Base-by-base conservation (phyloP, 2,113 vertebrate species). In the Phocoena sinus region DNA sequence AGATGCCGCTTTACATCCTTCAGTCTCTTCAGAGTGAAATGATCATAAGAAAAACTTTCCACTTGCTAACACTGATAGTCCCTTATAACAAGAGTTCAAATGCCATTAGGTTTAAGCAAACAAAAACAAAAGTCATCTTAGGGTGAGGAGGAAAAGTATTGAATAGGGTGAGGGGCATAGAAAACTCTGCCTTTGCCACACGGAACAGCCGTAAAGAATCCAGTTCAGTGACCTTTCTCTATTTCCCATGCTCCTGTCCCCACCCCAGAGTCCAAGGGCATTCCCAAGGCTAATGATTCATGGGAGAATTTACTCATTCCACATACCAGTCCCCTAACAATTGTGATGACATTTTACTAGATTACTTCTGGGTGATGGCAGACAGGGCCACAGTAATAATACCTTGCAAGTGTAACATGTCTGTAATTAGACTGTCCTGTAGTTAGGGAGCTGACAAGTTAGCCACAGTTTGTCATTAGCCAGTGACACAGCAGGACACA, bases 381-480 rank as follows among this genome's bases (percentile, higher is more conserved):
- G 96, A 94, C 56, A 96, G 80, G 83, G 58, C 92, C 87, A 96
- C 63, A 36, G 68, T 97, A 97, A 98, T 97, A 96, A 97, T 96
- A 89, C 89, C 68, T 91, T 90, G 68, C 87, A 96, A 97, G 90
- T 87, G 56, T 95, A 96, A 92, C 97, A 92, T 94, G 82, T 71
- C 92, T 97, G 80, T 97, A 97, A 97, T 96, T 98, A 98, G 80
- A 96, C 74, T 96, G 87, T 94, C 96, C 97, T 96, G 83, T 96
- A 96, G 97, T 97, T 97, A 96, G 97, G 93, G 91, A 96, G 77
- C 95, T 98, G 96, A 97, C 90, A 97, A 97, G 88, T 97, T 96
- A 94, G 92, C 87, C 94, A 87, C 92, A 96, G 95, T 96, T 97
- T 96, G 70, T 91, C 94, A 89, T 79, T 96, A 97, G 94, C 90